These are phyloP conservation scores for Volucella inanis DNA, from an alignment of 2,888 invertebrate genomes.

Conservation along the genomic window DNA sequence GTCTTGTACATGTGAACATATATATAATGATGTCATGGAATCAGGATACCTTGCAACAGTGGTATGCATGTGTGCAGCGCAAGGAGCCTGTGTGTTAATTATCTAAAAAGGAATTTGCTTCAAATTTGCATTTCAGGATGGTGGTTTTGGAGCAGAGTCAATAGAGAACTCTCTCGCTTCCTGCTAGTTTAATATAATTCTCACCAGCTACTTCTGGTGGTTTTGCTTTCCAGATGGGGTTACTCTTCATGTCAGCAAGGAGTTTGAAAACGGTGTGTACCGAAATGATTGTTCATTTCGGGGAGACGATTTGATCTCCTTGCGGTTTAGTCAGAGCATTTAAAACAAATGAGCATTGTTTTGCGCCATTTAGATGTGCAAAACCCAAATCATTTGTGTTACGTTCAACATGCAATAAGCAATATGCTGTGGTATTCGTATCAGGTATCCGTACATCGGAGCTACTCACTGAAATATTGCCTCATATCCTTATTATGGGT, in stretches of 20 bases:
- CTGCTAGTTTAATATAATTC: no score
- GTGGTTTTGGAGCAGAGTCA: neutral
- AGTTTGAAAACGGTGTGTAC: neutral
- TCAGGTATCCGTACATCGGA: neutral
- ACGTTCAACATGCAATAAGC: constrained; percentile 35
- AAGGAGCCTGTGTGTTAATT: constrained; percentile 55
- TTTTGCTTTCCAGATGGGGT: neutral
- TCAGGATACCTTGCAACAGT: neutral
- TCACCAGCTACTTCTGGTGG: neutral
- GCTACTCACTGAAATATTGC: constrained; percentile 30
- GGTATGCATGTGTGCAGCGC: constrained; percentile 30
- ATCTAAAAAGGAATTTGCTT: constrained; percentile 58
- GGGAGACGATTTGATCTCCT: constrained; percentile 20
- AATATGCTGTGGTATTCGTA: neutral
- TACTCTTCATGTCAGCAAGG: constrained; percentile 1
- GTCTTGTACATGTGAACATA: neutral
- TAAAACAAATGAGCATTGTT: neutral
- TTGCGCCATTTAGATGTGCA: constrained; percentile 28
- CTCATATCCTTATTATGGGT: neutral
- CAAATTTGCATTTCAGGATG: constrained; percentile 44
- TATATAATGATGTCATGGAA: neutral
- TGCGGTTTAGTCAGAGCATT: constrained; percentile 2
- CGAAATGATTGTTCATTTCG: constrained; percentile 43
- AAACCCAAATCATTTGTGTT: constrained; percentile 43
- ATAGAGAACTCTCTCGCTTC: neutral